Evolutionary conservation across 2,113 vertebrate species (phyloP), one percentile per base, ranked within the genome.

Genomic region (Gobiocypris rarus): DNA sequence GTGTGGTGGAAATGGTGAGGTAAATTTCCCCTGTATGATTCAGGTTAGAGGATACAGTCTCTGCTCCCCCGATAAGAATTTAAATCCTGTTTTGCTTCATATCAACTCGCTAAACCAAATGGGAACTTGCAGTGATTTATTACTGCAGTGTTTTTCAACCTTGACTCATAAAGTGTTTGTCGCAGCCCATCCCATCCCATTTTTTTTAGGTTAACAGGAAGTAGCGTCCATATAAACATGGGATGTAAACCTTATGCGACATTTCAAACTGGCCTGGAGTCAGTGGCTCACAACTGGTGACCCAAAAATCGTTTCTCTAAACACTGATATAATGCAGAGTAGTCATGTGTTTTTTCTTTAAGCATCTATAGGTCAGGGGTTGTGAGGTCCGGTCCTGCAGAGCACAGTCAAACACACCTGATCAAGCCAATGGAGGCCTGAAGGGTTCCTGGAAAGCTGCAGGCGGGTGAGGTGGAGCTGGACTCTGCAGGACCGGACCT

Each of bases 131-230:
- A 26, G 0, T 77, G 75, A 78, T 78, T 78, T 78, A 78, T 59
- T 59, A 78, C 75, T 38, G 22, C 75, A 78, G 34, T 78, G 54
- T 78, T 78, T 78, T 78, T 78, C 69, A 78, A 26, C 75, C 75
- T 61, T 78, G 75, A 77, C 31, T 77, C 52, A 0, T 61, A 26
- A 45, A 61, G 34, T 61, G 56, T 78, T 43, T 78, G 75, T 43
- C 10, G 31, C 31, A 77, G 34, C 65, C 34, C 34, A 38, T 38
- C 31, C 75, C 28, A 56, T 28, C 26, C 38, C 65, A 54, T 54
- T 54, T 45, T 71, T n/a, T 73, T 50, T 75, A 11, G 15, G 45
- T 52, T 75, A 52, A 52, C 48, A 75, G 28, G 48, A 75, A 54
- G 24, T 22, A 17, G 24, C 54, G 73, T 22, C 15, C 24, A 54